phyloP scores from a whole-genome alignment of 2,888 invertebrate species.

The Catocala nupta region DNA sequence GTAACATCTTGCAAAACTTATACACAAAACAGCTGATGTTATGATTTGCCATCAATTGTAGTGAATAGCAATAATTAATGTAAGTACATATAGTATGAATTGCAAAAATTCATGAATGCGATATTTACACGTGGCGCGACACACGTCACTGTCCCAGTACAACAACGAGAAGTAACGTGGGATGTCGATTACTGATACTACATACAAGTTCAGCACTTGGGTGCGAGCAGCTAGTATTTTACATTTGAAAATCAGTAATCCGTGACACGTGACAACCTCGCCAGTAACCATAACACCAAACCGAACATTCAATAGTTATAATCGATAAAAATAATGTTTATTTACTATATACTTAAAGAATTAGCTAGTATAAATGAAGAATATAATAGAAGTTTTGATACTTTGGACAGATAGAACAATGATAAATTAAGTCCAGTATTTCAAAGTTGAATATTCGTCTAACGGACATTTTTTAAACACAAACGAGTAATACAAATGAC shows the following conservation, averaged over 20 bases:
- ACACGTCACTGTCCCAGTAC: slow-evolving; percentile 29
- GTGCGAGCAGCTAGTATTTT: no score
- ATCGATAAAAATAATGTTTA: slow-evolving; percentile 49
- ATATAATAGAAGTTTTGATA: slow-evolving; percentile 75
- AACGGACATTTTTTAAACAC: slow-evolving; percentile 30
- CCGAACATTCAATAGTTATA: slow-evolving; percentile 45
- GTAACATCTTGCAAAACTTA: slow-evolving; percentile 12
- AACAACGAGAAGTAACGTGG: neutral
- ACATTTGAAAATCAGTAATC: no score
- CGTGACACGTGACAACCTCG: slow-evolving; percentile 26
- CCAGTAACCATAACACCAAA: slow-evolving; percentile 53
- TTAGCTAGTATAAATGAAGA: slow-evolving; percentile 73
- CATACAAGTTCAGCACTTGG: neutral
- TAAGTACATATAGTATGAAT: slow-evolving; percentile 22
- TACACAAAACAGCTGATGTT: slow-evolving; percentile 30
- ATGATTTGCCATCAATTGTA: slow-evolving; percentile 31
- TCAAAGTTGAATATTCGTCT: slow-evolving; percentile 25
- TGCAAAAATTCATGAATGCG: slow-evolving; percentile 45
- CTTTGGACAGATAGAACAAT: slow-evolving; percentile 65
- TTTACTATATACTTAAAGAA: slow-evolving; percentile 54
- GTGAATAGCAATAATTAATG: slow-evolving; percentile 39
- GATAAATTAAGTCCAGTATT: slow-evolving; percentile 63
- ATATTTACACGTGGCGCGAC: slow-evolving; percentile 24
- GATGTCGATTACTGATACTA: neutral
- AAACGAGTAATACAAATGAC: slow-evolving; percentile 24